Percentiles rank a stretch among this genome's conserved stretches.
These are phyloP conservation scores for Beris chalybata DNA, from an alignment of 2,888 invertebrate genomes.

Conservation along the genomic window DNA sequence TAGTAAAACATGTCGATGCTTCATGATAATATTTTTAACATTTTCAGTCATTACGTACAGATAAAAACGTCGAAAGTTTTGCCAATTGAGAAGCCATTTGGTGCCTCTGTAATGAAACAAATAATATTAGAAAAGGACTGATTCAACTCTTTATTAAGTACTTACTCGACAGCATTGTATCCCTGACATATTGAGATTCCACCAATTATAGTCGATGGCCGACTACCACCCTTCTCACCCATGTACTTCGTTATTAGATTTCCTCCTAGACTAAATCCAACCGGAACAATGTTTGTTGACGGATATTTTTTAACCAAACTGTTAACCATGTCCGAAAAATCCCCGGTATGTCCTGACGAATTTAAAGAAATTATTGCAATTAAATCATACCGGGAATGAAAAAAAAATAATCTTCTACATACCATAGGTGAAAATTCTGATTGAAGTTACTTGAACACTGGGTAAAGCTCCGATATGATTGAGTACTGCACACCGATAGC, in stretches of 20 bases:
- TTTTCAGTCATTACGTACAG: slow-evolving; percentile 92
- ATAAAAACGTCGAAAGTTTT: slow-evolving; percentile 86
- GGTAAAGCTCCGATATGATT: slow-evolving; percentile 91
- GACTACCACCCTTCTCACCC: slow-evolving; percentile 70
- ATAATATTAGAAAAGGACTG: background rate
- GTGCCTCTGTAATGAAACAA: slow-evolving; percentile 64
- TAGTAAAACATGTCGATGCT: slow-evolving; percentile 76
- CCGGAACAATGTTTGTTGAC: slow-evolving; percentile 74
- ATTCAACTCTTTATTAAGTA: slow-evolving; percentile 42
- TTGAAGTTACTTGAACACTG: slow-evolving; percentile 82
- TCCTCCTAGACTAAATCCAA: slow-evolving; percentile 93
- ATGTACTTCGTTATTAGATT: slow-evolving; percentile 92
- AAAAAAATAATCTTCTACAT: slow-evolving; percentile 47
- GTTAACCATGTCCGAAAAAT: slow-evolving; percentile 81
- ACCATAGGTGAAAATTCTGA: slow-evolving; percentile 92
- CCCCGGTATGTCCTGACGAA: slow-evolving; percentile 80
- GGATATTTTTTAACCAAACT: slow-evolving; percentile 74
- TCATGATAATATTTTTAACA: slow-evolving; percentile 82
- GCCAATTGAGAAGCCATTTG: slow-evolving; percentile 82
- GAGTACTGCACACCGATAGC: slow-evolving; percentile 88
- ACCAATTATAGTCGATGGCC: slow-evolving; percentile 75
- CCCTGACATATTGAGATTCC: slow-evolving; percentile 94
- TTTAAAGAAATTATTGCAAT: slow-evolving; percentile 33
- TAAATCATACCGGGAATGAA: background rate
- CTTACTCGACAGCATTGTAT: slow-evolving; percentile 88